These are phyloP conservation scores for Agapornis roseicollis DNA, from an alignment of 2,113 vertebrate species.

Conservation along the genomic window DNA sequence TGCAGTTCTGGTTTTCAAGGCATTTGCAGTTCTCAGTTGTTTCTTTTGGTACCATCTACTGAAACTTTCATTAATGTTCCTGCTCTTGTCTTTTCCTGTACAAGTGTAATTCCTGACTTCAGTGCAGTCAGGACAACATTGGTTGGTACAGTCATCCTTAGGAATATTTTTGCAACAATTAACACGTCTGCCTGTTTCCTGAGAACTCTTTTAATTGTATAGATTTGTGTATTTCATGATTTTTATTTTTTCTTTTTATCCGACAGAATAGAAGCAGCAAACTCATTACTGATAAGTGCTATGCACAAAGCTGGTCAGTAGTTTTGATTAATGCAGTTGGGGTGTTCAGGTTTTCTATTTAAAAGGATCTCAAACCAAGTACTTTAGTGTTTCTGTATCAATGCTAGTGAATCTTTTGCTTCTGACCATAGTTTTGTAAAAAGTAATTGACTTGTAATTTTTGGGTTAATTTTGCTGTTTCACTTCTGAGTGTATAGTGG, in stretches of 20 bases:
- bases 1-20: neutral
- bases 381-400: neutral
- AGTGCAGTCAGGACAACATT: neutral
- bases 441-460: neutral
- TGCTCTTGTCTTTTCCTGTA: neutral
- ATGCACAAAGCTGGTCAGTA: neutral
- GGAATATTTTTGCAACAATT: neutral
- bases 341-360: neutral
- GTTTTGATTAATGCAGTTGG: neutral
- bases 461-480: neutral
- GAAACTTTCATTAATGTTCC: neutral
- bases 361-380: neutral
- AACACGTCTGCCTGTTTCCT: neutral
- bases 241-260: neutral
- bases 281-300: neutral
- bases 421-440: neutral
- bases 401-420: neutral
- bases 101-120: neutral
- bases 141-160: neutral
- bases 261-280: neutral
- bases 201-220: neutral
- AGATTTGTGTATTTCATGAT: neutral
- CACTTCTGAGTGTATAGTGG: neutral
- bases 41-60: neutral
- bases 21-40: neutral